These are phyloP conservation scores for Anastatus disparis DNA, from an alignment of 1,140 invertebrate species.

Conservation along the genomic window DNA sequence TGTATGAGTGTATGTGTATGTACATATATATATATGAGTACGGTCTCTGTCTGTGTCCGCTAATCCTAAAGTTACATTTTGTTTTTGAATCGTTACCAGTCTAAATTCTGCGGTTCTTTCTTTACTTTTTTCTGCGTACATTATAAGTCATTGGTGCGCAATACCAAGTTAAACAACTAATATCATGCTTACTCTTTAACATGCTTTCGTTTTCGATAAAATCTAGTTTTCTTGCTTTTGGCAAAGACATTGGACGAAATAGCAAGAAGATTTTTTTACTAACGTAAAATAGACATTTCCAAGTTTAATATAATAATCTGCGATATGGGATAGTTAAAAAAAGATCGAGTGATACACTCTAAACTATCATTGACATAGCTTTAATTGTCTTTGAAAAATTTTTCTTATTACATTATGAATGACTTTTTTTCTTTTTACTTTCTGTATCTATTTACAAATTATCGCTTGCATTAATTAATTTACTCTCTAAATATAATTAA, in stretches of 20 bases:
- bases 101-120: slow-evolving; percentile 45
- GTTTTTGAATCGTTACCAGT: slow-evolving; percentile 55
- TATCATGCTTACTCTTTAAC: slow-evolving; percentile 55
- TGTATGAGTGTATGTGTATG: too few species aligned
- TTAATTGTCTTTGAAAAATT: not conserved
- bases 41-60: slow-evolving; percentile 45
- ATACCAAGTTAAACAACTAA: slow-evolving; percentile 48
- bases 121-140: slow-evolving; percentile 41
- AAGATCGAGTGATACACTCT: not conserved
- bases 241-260: slow-evolving; percentile 49
- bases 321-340: not conserved
- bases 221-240: slow-evolving; percentile 44
- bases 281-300: not conserved
- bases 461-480: too few species aligned
- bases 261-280: slow-evolving; percentile 36
- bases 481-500: too few species aligned
- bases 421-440: too few species aligned
- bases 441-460: too few species aligned
- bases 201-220: slow-evolving; percentile 45
- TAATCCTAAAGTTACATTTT: slow-evolving; percentile 65
- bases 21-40: too few species aligned
- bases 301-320: not conserved
- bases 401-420: not conserved
- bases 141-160: slow-evolving; percentile 51
- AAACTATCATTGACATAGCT: not conserved